Evolutionary conservation across 2,888 invertebrate genomes (phyloP), one percentile per base, ranked within the genome.

Genomic region (Eupithecia pulchellata): DNA sequence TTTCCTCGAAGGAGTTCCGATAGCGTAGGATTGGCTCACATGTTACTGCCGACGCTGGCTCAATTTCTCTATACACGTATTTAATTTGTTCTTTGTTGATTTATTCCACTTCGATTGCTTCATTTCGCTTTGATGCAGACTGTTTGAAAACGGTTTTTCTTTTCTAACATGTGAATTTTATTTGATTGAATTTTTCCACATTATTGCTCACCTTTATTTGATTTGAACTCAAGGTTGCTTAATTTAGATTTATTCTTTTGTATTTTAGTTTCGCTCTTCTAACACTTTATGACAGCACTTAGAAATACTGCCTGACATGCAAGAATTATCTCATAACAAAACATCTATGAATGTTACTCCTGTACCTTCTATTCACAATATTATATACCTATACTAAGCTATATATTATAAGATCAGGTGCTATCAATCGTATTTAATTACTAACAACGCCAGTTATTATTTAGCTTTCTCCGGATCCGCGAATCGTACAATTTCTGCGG

Each of bases 21-120:
- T 84, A 81, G 82, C 82, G 77, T 76, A 73, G 81, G 79, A 84
- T 87, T 84, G 85, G 82, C 84, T 85, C 86, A 82, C 82, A 83
- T 82, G 74, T 73, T 75, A 71, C 76, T 78, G 81, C 71, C 81
- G 79, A 83, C 84, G 52, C 52, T 25, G 79, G 83, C 84, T 87
- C 86, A 85, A 87, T 88, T 84, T 84, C 83, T 87, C 79, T 81
- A 85, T 85, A 89, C 84, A 87, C 85, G 87, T 87, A 87, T 89
- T 91, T 89, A 89, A 91, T 91, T 89, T 89, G 84, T 86, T 88
- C 86, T 81, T 82, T 86, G 89, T 90, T 89, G 88, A 89, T 91
- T 90, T 86, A 86, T 90, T 89, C 84, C 85, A 79, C 84, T 85
- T 84, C 85, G 84, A 89, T 88, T 86, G 85, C 84, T 86, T 84